Conservation (phyloP, 1,140 invertebrate genomes). For the Papilio xuthus region DNA sequence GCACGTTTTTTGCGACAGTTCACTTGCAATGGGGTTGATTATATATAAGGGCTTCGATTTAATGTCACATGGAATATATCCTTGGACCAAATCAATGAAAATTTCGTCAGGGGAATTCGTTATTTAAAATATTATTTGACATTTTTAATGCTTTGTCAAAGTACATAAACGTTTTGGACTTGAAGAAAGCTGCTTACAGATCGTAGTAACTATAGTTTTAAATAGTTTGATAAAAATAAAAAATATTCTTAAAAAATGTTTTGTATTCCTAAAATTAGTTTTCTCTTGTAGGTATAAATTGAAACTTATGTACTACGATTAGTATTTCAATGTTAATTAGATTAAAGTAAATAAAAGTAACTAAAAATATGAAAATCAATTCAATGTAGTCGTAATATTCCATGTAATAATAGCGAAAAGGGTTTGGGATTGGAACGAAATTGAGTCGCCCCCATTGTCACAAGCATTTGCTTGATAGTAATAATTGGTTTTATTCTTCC, state of each 20-base stretch:
- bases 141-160: neutral
- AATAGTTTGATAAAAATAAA: too few species aligned
- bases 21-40: slow-evolving; percentile 48
- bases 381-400: neutral
- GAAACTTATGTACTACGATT: neutral
- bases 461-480: neutral
- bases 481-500: neutral
- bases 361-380: neutral
- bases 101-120: neutral
- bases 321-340: neutral
- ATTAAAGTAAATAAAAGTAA: neutral
- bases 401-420: slow-evolving; percentile 10
- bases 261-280: too few species aligned
- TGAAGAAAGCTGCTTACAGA: too few species aligned
- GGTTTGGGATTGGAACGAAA: neutral
- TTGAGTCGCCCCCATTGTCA: slow-evolving; percentile 15
- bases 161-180: too few species aligned
- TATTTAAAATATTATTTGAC: neutral
- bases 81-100: slow-evolving; percentile 8
- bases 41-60: slow-evolving; percentile 53
- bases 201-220: too few species aligned
- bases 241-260: too few species aligned
- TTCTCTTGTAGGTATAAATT: too few species aligned
- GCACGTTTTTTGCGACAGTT: slow-evolving; percentile 65
- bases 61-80: slow-evolving; percentile 40